phyloP scores from a whole-genome alignment of 2,797 vertebrate genomes.

The Acipenser ruthenus region DNA sequence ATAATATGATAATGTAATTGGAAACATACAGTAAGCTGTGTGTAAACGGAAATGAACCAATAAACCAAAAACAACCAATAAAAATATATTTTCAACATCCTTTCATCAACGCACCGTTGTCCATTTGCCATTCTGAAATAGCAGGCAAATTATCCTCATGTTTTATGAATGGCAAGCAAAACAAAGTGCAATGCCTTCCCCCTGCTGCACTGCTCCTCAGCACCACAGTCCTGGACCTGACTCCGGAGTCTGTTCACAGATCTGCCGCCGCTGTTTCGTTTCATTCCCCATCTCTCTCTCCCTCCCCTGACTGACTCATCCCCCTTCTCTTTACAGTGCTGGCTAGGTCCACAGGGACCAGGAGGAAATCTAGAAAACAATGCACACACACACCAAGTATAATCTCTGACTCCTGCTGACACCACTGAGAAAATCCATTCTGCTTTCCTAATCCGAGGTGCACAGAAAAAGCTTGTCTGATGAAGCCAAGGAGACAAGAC shows the following conservation, averaged over 20 bases:
- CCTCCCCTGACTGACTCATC: not conserved
- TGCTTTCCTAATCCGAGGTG: constrained; percentile 58
- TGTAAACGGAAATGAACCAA: too few species aligned
- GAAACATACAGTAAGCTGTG: too few species aligned
- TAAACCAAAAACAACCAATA: too few species aligned
- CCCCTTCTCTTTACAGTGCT: not conserved
- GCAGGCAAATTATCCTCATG: not conserved
- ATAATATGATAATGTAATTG: too few species aligned
- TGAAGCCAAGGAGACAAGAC: constrained; percentile 54
- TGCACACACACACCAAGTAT: constrained; percentile 36
- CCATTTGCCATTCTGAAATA: too few species aligned
- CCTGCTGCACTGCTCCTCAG: too few species aligned
- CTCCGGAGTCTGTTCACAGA: not conserved
- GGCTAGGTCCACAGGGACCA: not conserved
- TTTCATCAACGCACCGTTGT: too few species aligned
- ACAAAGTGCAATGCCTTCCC: not conserved
- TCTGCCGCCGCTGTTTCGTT: constrained; percentile 6
- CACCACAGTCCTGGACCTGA: too few species aligned
- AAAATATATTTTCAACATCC: too few species aligned
- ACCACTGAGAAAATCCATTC: constrained; percentile 60
- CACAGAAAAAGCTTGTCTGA: constrained; percentile 51
- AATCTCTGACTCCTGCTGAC: constrained; percentile 61
- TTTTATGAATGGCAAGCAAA: constrained; percentile 12
- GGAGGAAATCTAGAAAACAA: not conserved
- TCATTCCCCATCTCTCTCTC: constrained; percentile 1